Evolutionary conservation across 2,888 invertebrate species (phyloP), one percentile per base, ranked within the genome.

Genomic region (Parnassius smintheus): DNA sequence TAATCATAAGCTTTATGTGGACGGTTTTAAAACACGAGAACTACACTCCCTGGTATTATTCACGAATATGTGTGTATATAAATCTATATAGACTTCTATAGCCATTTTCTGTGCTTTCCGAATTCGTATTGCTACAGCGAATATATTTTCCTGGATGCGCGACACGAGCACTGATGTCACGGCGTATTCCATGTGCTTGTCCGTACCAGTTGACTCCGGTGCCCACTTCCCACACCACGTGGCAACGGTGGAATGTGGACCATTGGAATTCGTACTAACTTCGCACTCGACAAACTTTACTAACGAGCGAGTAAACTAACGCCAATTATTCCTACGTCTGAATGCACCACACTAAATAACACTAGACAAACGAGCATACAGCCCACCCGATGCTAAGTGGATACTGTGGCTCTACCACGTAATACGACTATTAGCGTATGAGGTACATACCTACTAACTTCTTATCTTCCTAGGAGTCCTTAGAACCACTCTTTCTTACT

Each of bases 151-250:
- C 18, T 48, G 52, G 50, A 22, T 56, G 57, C 53, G 35, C 35
- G 50, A 45, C 41, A 44, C 53, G 48, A 48, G 57, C 18, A n/a
- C 46, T 49, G 51, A 56, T 52, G 46, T 53, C 52, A 62, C 50
- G 55, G 52, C 25, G 46, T 48, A 25, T 45, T 57, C 64, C 42
- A 46, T 60, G 61, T 52, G 55, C 49, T 55, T 45, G 48, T 50
- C 54, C 46, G 62, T 66, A 64, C 65, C 67, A 67, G 64, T 61
- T 63, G 41, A 64, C 66, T 52, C 59, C 55, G 45, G 48, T 62
- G 56, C 62, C 61, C 59, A 66, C 64, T 68, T 70, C 68, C 68
- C 68, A 50, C 55, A 68, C 65, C 69, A 69, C 68, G 70, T 69
- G 68, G 64, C 69, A 59, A 45, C 56, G 3, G 51, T n/a, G 69